Base-by-base conservation (phyloP, 1,140 invertebrate genomes). In the Penaeus indicus region DNA sequence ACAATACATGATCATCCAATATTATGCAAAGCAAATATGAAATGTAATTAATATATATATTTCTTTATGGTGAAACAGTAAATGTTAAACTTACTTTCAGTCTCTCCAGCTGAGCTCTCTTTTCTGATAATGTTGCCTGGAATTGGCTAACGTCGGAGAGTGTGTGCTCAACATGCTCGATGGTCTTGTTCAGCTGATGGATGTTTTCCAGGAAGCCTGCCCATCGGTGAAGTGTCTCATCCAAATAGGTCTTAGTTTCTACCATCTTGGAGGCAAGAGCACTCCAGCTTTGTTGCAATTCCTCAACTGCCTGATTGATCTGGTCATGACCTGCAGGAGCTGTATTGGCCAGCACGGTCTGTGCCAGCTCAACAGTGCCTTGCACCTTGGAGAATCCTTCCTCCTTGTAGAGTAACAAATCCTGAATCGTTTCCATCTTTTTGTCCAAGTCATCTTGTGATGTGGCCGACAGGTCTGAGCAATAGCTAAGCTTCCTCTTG, bases 291-390 rank as follows among this genome's bases (percentile, higher is more conserved):
- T 97, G 96, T 94, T 99, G 97, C 78, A 99, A 93, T 83, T 95
- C 95, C 21, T 96, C 95, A 25, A 99, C 93, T 32, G 95, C 95
- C 90, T 96, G 95, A 91, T 98, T 98, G 78, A 99, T 97, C 16
- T 95, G 94, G 90, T 96, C 95, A 91, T 99, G 97, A 1, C 98
- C 98, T 75, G 94, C 92, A 1, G 97, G 96, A 7, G 97, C 96
- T 0, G 98, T 99, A 91, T 98, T 98, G 0, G 97, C 97, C 88
- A 99, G 92, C n/a, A 99, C 97, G 91, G 95, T 95, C 93, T 99
- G 97, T 0, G 97, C 97, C 90, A 97, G 93, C 92, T 99, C 98
- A 27, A 98, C 95, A 47, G 97, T 95, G 84, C 95, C 95, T 92
- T 99, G 97, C 63, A 96, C 95, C 93, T 97, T 97, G 0, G 95